Evolutionary conservation across 2,888 invertebrate species (phyloP).

Genomic region (Scaptomyza tumidula): DNA sequence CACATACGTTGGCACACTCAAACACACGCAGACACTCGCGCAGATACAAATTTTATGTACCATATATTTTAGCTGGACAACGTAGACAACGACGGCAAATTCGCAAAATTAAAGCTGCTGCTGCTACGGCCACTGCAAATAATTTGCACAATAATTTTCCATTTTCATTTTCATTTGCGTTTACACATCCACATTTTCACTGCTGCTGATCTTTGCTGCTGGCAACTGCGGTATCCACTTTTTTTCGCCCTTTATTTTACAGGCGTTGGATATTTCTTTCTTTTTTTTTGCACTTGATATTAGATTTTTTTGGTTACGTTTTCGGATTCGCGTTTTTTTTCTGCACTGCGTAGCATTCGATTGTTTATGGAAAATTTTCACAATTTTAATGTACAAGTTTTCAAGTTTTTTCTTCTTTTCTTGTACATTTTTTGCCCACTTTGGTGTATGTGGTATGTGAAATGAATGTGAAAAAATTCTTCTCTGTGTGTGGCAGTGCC

Average conservation of each 20-base stretch:
- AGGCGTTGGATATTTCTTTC: slow-evolving; percentile 26
- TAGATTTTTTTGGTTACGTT: slow-evolving; percentile 25
- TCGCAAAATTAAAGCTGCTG: slow-evolving; percentile 35
- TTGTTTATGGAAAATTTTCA: slow-evolving; percentile 63
- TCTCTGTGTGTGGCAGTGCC: slow-evolving; percentile 70
- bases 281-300: slow-evolving; percentile 50
- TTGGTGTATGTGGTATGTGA: slow-evolving; percentile 65
- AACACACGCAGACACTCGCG: slow-evolving; percentile 34
- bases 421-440: slow-evolving; percentile 60
- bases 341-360: slow-evolving; percentile 32
- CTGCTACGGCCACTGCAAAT: neutral
- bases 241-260: slow-evolving; percentile 19
- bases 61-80: slow-evolving; percentile 71
- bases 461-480: slow-evolving; percentile 61
- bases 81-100: slow-evolving; percentile 30
- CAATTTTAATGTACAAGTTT: slow-evolving; percentile 46
- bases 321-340: slow-evolving; percentile 26
- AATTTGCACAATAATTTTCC: slow-evolving; percentile 52
- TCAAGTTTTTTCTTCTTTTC: slow-evolving; percentile 66
- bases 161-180: slow-evolving; percentile 44
- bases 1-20: slow-evolving; percentile 13
- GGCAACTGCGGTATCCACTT: slow-evolving; percentile 23
- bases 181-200: slow-evolving; percentile 43
- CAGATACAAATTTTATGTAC: slow-evolving; percentile 73
- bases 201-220: slow-evolving; percentile 37